Base-by-base conservation (phyloP, 2,113 vertebrate species). In the Cyprinodon variegatus region DNA sequence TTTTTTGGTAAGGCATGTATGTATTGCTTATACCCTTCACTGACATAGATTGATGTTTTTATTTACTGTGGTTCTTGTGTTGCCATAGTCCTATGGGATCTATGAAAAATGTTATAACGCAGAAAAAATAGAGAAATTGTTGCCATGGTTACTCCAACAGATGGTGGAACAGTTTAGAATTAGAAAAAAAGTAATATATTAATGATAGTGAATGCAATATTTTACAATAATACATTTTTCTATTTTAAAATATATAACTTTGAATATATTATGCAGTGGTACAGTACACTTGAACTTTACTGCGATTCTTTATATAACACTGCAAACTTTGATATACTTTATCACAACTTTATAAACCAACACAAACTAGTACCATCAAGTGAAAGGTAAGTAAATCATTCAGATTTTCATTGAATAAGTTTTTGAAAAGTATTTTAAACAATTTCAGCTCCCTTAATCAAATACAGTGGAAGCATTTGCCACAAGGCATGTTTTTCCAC, bases 161-260 rank as follows among this genome's bases (percentile, higher is more conserved):
- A 29, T 29, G 29, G 29, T 29, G 29, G 29, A 29, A 29, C 29
- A 29, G 29, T 29, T 29, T 29, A 29, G 29, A 29, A 29, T 29
- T 29, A 29, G 29, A 29, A 29, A 29, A 9, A 65, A 41, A 61
- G 39, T 70, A 64, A n/a, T 64, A 11, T 37, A 60, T 50, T 43
- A 7, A 13, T 46, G 17, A 83, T 85, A 39, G 65, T 72, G 45
- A 50, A 39, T 57, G 29, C 1, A 13, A 1, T 9, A 77, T 74
- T 65, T 68, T 37, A 81, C 78, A 46, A 64, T n/a, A 60, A 68
- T 29, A 53, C 40, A 20, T 29, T n/a, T n/a, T 75, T 72, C n/a
- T n/a, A 20, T 10, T 17, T 78, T 22, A 75, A 41, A 40, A 48
- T 0, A 57, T 82, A 70, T 59, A 46, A 17, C 7, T 65, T 80